Base-by-base conservation (phyloP, 92 coral and sea anemone species). In the Zoanthus gigantus region DNA sequence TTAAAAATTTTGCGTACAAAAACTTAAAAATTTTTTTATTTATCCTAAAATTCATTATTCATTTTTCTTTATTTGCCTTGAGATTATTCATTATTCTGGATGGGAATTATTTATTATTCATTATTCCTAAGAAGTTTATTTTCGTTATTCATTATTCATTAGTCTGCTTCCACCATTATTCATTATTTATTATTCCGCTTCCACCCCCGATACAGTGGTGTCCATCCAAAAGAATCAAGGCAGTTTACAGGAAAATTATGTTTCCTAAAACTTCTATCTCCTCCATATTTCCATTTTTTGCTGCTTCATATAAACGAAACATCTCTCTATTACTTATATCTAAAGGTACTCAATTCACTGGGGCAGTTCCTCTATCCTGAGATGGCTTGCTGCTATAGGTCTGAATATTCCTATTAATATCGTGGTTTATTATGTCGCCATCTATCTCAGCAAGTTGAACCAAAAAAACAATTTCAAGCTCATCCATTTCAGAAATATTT, bases 241-340 rank as follows among this genome's bases (percentile, higher is more conserved):
- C 90, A 83, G 79, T 93, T 96, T 15, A 94, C 89, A 2, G 96
- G 90, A 12, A 95, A 88, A 2, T 94, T 90, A 48, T 85, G 87
- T 78, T 74, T 66, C 3, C 93, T 68, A 0, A 95, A 91, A 37
- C 77, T 58, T 90, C 87, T 8, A 85, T 74, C 60, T 92, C 89
- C 17, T 72, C 71, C 11, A 78, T 75, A 66, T 92, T 74, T 50
- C 95, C 92, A 68, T 77, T 83, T 48, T 93, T 94, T 11, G 93
- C 98, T 48, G 98, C 98, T 37, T 94, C 87, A 54, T 93, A 94
- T 44, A 95, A 87, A 72, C 93, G 89, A 0, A 71, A 23, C 75
- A 89, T 77, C 5, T 90, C 96, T 71, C 83, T 90, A 72, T 89
- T 85, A 60, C 76, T 85, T 15, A 11, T 31, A 23, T 81, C 85